Percentiles rank a stretch among this genome's conserved stretches.
These are phyloP conservation scores for Eriocheir sinensis DNA, from an alignment of 1,140 invertebrate species.

Conservation along the genomic window DNA sequence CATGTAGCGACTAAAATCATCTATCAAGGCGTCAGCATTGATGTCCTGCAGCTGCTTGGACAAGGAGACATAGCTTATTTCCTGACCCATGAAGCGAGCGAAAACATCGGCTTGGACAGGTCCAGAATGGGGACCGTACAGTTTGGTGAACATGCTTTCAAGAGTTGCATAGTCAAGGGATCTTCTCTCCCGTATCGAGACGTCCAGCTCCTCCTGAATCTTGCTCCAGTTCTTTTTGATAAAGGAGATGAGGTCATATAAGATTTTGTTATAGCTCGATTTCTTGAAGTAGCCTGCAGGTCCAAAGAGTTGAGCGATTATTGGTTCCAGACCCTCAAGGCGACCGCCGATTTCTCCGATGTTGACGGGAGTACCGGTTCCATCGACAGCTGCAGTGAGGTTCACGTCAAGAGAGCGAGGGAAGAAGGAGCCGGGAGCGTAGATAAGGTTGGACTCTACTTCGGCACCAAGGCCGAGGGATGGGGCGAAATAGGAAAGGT, in stretches of 20 bases:
- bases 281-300: slow-evolving; percentile 50
- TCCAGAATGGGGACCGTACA: background rate
- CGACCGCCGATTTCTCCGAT: slow-evolving; percentile 59
- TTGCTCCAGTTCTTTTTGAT: background rate
- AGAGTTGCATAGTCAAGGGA: background rate
- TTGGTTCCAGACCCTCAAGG: slow-evolving; percentile 53
- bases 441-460: slow-evolving; percentile 67
- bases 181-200: background rate
- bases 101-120: slow-evolving; percentile 31
- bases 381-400: slow-evolving; percentile 39
- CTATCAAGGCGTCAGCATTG: background rate
- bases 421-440: slow-evolving; percentile 65
- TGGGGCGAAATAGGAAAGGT: slow-evolving; percentile 52
- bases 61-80: slow-evolving; percentile 59
- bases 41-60: slow-evolving; percentile 9
- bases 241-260: background rate
- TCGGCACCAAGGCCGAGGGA: slow-evolving; percentile 54
- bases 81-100: slow-evolving; percentile 59
- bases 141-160: background rate
- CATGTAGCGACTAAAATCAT: background rate
- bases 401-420: slow-evolving; percentile 66
- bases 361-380: slow-evolving; percentile 46
- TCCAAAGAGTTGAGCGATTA: slow-evolving; percentile 50
- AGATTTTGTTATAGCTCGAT: background rate
- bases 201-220: background rate